These are phyloP conservation scores for Eupithecia dodoneata DNA, from an alignment of 2,888 invertebrate genomes.

Conservation along the genomic window DNA sequence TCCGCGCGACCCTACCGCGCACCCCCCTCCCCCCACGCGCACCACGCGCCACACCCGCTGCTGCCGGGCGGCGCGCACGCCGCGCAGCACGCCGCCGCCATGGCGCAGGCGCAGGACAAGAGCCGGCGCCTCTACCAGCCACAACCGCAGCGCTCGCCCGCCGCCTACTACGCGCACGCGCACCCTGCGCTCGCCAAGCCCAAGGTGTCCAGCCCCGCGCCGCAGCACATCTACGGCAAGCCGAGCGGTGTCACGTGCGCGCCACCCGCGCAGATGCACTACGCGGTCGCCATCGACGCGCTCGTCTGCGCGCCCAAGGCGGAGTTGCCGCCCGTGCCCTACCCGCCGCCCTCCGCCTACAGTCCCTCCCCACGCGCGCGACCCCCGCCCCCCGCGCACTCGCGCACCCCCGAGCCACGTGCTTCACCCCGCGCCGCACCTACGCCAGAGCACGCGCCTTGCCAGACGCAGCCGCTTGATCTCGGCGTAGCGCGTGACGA, in stretches of 20 bases:
- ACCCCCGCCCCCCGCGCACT: conserved; percentile 85
- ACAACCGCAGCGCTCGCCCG: conserved; percentile 87
- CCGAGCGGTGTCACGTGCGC: conserved; percentile 79
- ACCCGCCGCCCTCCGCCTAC: conserved; percentile 74
- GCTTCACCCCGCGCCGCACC: conserved; percentile 71
- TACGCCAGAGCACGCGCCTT: conserved; percentile 70
- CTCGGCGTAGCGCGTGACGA: conserved; percentile 88
- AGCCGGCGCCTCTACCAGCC: conserved; percentile 86
- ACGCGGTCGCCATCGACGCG: conserved; percentile 75
- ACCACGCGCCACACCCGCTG: conserved; percentile 70
- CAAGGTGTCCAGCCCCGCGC: conserved; percentile 91
- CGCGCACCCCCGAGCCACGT: conserved; percentile 80
- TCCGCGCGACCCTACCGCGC: conserved; percentile 78
- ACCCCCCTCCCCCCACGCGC: conserved; percentile 79
- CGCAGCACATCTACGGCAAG: conserved; percentile 90
- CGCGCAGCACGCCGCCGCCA: conserved; percentile 63
- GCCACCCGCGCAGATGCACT: conserved; percentile 79
- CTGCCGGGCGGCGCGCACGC: conserved; percentile 70
- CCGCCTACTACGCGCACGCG: conserved; percentile 68
- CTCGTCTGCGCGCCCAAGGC: conserved; percentile 79
- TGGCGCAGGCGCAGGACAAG: conserved; percentile 82
- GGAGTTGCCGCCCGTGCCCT: conserved; percentile 74
- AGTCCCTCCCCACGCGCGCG: conserved; percentile 67
- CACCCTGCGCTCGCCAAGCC: conserved; percentile 82
- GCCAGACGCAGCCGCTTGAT: conserved; percentile 92